Evolutionary conservation across 2,113 vertebrate species (phyloP).

Genomic region (Chamaetylas fuelleborni): DNA sequence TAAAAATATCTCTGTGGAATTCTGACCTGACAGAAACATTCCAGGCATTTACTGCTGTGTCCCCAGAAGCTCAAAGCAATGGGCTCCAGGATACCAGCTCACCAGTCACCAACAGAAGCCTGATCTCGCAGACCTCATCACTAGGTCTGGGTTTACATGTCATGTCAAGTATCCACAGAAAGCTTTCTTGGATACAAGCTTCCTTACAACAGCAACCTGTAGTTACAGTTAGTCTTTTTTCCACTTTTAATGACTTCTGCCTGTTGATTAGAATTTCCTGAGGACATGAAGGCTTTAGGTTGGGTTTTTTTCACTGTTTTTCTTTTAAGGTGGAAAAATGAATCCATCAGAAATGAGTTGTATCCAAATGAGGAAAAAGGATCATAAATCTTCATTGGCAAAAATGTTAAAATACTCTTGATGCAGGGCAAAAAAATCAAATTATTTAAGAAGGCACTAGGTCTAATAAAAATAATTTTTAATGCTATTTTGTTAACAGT

Average conservation of each 20-base stretch:
- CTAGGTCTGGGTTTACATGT: neutral
- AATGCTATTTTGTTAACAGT: neutral
- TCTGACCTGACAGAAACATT: conserved; percentile 25
- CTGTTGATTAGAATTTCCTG: neutral
- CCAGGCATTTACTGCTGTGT: conserved; percentile 4
- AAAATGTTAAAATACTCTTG: neutral
- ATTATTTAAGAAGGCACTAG: neutral
- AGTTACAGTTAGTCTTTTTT: neutral
- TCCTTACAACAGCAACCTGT: neutral
- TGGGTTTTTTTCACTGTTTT: neutral
- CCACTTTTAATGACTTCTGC: neutral
- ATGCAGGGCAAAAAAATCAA: neutral
- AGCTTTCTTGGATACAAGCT: neutral
- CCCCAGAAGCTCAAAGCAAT: neutral
- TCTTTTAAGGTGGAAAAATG: neutral
- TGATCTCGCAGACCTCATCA: accelerated
- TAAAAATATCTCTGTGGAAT: conserved; percentile 6
- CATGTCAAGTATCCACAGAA: neutral
- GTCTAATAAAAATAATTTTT: neutral
- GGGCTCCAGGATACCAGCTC: neutral
- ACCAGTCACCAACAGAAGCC: neutral
- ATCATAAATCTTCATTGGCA: neutral
- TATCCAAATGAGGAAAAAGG: neutral
- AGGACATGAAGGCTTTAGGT: neutral
- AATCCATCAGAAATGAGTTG: neutral